phyloP scores from a whole-genome alignment of 2,888 invertebrate genomes.

The Drosophila greeni region DNA sequence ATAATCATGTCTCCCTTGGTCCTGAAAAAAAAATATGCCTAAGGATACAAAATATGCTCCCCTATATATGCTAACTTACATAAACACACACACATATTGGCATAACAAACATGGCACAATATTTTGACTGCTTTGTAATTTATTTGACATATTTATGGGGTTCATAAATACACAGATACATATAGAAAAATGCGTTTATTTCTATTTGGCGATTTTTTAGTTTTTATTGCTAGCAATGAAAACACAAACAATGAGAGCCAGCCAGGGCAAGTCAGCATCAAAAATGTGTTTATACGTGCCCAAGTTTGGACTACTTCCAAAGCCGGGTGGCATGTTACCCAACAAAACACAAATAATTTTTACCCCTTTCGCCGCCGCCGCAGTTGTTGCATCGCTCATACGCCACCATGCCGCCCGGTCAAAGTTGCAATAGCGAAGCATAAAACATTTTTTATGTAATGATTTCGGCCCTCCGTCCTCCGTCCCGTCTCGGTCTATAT shows the following conservation, averaged over 20 bases:
- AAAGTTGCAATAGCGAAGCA: conserved; percentile 70
- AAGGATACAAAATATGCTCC: conserved; percentile 29
- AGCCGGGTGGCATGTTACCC: conserved; percentile 27
- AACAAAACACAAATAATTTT: conserved; percentile 33
- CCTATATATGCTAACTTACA: conserved; percentile 13
- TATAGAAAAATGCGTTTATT: conserved; percentile 70
- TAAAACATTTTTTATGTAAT: conserved; percentile 73
- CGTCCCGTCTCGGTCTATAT: conserved; percentile 26
- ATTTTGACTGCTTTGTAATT: conserved; percentile 73
- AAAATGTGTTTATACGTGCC: conserved; percentile 54
- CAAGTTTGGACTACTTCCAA: conserved; percentile 69
- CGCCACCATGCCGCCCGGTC: conserved; percentile 53
- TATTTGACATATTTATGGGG: conserved; percentile 74
- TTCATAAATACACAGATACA: conserved; percentile 73
- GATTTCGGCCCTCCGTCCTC: conserved; percentile 45
- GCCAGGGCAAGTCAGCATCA: conserved; percentile 38
- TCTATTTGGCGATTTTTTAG: conserved; percentile 59
- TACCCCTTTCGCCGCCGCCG: conserved; percentile 18
- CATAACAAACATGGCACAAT: conserved; percentile 69
- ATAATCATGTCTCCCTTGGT: neutral
- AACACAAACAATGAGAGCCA: conserved; percentile 25
- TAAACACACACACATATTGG: conserved; percentile 34
- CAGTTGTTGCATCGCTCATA: conserved; percentile 46
- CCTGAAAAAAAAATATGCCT: neutral
- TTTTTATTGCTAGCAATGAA: conserved; percentile 57